Percentiles rank a stretch among this genome's conserved stretches.
Conservation (phyloP, 1,140 invertebrate genomes). For the Chironomus striatipennis region DNA sequence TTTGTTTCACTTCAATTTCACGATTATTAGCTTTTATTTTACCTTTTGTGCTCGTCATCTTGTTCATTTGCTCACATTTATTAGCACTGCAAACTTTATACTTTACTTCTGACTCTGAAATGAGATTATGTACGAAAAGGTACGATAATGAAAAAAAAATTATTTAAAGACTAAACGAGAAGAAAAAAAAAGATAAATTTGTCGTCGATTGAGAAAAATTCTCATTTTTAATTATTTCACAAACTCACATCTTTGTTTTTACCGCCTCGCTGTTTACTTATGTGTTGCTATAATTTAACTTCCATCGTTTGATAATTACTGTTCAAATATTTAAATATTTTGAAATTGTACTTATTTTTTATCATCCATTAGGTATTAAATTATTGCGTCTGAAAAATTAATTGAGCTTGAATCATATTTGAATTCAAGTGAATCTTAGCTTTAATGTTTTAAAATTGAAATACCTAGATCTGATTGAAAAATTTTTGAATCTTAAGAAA, state of each 20-base stretch:
- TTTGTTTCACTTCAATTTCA: background rate
- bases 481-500: too few species aligned
- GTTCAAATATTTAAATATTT: too few species aligned
- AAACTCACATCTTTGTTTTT: background rate
- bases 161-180: background rate
- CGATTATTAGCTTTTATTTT: background rate
- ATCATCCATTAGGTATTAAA: too few species aligned
- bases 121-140: background rate
- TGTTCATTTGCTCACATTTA: background rate
- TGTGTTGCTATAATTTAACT: too few species aligned
- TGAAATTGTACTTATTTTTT: too few species aligned
- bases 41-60: background rate
- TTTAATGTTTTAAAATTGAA: too few species aligned
- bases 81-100: background rate
- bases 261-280: background rate
- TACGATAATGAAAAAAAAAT: background rate
- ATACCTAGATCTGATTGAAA: too few species aligned
- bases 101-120: background rate
- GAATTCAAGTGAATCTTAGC: too few species aligned
- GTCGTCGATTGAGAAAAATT: background rate
- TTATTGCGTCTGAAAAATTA: too few species aligned
- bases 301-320: too few species aligned
- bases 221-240: background rate
- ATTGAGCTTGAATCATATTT: too few species aligned
- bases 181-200: slow-evolving; percentile 3